Evolutionary conservation across 1,140 invertebrate species (phyloP), one percentile per base, ranked within the genome.

Genomic region (Nasonia longicornis): DNA sequence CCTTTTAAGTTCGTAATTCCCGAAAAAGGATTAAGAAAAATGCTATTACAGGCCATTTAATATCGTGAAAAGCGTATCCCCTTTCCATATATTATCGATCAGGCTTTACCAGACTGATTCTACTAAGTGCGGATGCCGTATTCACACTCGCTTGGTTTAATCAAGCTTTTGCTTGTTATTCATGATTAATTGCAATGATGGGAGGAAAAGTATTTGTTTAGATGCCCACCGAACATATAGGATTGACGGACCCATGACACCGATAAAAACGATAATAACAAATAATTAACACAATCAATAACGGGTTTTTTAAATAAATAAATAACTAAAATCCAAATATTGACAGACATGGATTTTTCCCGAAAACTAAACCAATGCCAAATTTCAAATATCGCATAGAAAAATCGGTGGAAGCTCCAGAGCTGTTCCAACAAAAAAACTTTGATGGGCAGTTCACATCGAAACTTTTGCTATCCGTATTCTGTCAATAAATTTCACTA

Each of bases 401-500:
- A 58, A 58, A 16, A 4, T 3, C 26, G 26, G 2, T 20, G 6
- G 4, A n/a, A 58, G 14, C 16, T 58, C 38, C 8, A 16, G 6
- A 58, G 52, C 3, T 20, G 52, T 7, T 58, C 52, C 52, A 58
- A n/a, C 52, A 58, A 20, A 58, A 6, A 58, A n/a, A 58, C 52
- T 58, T 58, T 58, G 52, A 58, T 58, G 52, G 20, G 20, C 52
- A 20, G 52, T 58, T 58, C 52, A 58, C 20, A 20, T 58, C 16
- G 52, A 58, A 58, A 58, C 52, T 58, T 58, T 58, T n/a, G 20
- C 52, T 58, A 58, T 58, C 52, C 52, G n/a, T n/a, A 58, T 58
- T 58, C 52, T 58, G 52, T 58, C 52, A n/a, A 58, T 58, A 58
- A 58, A 2, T 58, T 58, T 58, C 20, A 58, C 52, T 58, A 58